phyloP scores from a whole-genome alignment of 2,797 vertebrate genomes.

The Anas capensis region DNA sequence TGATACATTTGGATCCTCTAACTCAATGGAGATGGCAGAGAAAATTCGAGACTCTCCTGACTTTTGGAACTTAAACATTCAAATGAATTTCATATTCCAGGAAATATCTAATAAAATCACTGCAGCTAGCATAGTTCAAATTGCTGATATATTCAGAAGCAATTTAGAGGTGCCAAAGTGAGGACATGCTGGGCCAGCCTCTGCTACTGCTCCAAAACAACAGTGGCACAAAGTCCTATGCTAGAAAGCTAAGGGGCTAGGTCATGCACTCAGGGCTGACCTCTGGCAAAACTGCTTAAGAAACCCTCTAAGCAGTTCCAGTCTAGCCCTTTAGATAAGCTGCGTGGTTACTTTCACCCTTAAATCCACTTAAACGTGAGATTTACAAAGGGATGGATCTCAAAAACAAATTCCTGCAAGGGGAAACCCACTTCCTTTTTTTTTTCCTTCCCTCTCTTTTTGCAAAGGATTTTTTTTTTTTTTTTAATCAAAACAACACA shows the following conservation, averaged over 20 bases:
- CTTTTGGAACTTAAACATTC: constrained; percentile 26
- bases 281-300: not conserved
- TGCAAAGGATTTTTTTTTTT: not conserved
- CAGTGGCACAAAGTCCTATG: not conserved
- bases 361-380: not conserved
- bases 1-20: not conserved
- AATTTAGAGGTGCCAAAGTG: not conserved
- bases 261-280: not conserved
- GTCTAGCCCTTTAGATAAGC: not conserved
- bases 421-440: not conserved
- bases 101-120: constrained; percentile 56
- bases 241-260: not conserved
- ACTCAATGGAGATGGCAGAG: not conserved
- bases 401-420: not conserved
- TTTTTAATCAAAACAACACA: no score
- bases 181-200: not conserved
- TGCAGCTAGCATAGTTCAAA: constrained; percentile 17
- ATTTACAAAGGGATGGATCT: not conserved
- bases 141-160: constrained; percentile 17
- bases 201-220: not conserved
- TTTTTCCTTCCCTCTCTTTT: not conserved
- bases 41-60: not conserved
- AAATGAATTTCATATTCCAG: constrained; percentile 50
- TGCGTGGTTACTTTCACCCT: not conserved
- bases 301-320: not conserved